Conservation (phyloP, 2,888 invertebrate genomes). For the Heliconius hortense region DNA sequence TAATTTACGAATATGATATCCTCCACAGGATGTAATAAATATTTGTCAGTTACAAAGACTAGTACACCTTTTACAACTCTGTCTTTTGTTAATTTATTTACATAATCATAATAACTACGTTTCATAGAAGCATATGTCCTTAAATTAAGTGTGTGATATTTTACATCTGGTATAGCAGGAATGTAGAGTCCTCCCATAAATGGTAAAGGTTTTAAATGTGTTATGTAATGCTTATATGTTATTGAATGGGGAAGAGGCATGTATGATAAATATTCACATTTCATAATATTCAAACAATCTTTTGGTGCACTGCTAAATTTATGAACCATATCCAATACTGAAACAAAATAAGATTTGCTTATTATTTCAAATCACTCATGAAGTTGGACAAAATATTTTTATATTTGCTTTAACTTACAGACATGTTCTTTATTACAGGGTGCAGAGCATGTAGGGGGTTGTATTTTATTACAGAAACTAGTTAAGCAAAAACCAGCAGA, state of each 20-base stretch:
- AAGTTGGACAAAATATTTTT: neutral
- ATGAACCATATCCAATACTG: conserved; percentile 69
- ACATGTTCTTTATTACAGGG: conserved; percentile 65
- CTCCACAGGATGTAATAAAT: conserved; percentile 62
- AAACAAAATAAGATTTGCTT: conserved; percentile 45
- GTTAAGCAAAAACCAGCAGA: conserved; percentile 52
- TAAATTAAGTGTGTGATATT: conserved; percentile 64
- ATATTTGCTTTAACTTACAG: conserved; percentile 56
- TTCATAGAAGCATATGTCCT: conserved; percentile 53
- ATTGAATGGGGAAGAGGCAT: conserved; percentile 59
- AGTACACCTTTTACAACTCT: conserved; percentile 66
- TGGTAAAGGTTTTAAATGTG: conserved; percentile 50
- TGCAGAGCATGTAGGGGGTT: conserved; percentile 58
- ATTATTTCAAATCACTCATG: neutral
- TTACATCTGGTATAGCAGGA: conserved; percentile 67
- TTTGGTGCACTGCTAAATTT: conserved; percentile 61
- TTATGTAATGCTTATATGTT: conserved; percentile 57
- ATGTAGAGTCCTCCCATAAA: conserved; percentile 69
- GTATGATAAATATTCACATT: conserved; percentile 59
- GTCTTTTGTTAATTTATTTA: conserved; percentile 56
- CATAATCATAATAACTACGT: conserved; percentile 54
- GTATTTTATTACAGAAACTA: conserved; percentile 55
- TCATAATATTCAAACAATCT: conserved; percentile 63
- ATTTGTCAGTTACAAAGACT: conserved; percentile 73
- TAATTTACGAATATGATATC: conserved; percentile 69